Base-by-base conservation (phyloP, 37 sponge, comb jelly and placozoan genomes). In the Eunapius fragilis region DNA sequence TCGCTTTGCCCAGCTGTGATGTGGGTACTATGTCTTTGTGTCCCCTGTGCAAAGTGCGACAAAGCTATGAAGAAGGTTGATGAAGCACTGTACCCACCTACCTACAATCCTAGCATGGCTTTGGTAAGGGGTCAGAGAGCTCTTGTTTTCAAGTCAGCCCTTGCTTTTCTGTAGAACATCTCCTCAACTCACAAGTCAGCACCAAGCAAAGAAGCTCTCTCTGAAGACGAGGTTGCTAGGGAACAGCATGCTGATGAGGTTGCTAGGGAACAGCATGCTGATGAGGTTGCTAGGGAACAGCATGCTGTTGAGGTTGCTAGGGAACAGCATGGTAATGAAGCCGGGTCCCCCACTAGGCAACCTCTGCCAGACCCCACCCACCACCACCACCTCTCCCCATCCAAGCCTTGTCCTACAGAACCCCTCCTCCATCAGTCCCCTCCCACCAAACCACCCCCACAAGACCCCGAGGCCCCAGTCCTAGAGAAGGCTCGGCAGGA, bases 31-130 rank as follows among this genome's bases (percentile, higher is more conserved):
- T 25, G n/a, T 49, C 2, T 28, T 7, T 28, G 12, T 26, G 26
- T 58, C 58, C 58, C n/a, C 6, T 58, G 58, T 19, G 14, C 22
- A 1, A 58, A 58, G 58, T 58, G 14, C 14, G 58, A 58, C 7
- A 58, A 58, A 58, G 58, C 58, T 58, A 11, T 58, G 58, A 58
- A 10, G 58, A 58, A 17, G 58, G 58, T 17, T 58, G 58, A 89
- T 48, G 96, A 95, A 76, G 31, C 87, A 31, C 49, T 70, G 74
- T 95, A 71, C 41, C 96, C 96, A 25, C 33, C 31, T 71, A 90
- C 87, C 67, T 95, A 84, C 84, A 93, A 92, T 47, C 93, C 91
- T 49, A 72, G 71, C 37, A 87, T 68, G 85, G 70, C 88, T n/a
- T 68, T 90, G 85, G 93, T 89, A 36, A 73, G 85, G 14, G 1